These are phyloP conservation scores for Clarias fuscus DNA, from an alignment of 2,797 vertebrate genomes.

Conservation along the genomic window DNA sequence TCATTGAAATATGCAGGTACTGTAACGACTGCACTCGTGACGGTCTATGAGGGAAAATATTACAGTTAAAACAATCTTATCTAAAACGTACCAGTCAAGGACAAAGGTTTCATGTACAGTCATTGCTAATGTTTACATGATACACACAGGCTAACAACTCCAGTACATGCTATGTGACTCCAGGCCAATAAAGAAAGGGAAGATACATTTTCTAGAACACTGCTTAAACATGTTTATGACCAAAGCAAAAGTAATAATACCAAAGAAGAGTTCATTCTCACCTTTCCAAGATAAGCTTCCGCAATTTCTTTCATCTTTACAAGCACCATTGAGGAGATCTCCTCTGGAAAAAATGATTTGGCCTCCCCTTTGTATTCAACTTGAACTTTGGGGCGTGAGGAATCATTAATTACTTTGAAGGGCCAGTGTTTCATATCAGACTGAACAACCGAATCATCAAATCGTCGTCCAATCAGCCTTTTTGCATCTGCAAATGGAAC, in stretches of 20 bases:
- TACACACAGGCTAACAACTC: not conserved
- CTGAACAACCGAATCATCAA: slow-evolving; percentile 84
- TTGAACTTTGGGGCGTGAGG: slow-evolving; percentile 73
- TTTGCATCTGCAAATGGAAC: slow-evolving; percentile 82
- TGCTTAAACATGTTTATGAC: not conserved
- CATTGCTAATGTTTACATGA: not conserved
- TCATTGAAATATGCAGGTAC: slow-evolving; percentile 90
- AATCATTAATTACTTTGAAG: slow-evolving; percentile 71
- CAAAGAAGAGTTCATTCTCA: slow-evolving; percentile 39
- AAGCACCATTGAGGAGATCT: slow-evolving; percentile 78
- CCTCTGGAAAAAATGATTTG: slow-evolving; percentile 76
- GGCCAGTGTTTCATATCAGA: slow-evolving; percentile 81
- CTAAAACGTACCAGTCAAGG: not conserved
- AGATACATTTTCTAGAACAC: not conserved
- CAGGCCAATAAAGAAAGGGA: not conserved
- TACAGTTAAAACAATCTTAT: not conserved
- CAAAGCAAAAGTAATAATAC: not conserved
- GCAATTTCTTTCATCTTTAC: slow-evolving; percentile 66
- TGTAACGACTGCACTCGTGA: slow-evolving; percentile 73
- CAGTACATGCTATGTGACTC: not conserved
- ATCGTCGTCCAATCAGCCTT: slow-evolving; percentile 89
- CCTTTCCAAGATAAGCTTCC: slow-evolving; percentile 78
- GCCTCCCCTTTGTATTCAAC: slow-evolving; percentile 77
- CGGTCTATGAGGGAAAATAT: slow-evolving; percentile 55
- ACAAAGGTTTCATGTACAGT: not conserved